phyloP scores from a whole-genome alignment of 2,888 invertebrate species.

The Melolontha melolontha region DNA sequence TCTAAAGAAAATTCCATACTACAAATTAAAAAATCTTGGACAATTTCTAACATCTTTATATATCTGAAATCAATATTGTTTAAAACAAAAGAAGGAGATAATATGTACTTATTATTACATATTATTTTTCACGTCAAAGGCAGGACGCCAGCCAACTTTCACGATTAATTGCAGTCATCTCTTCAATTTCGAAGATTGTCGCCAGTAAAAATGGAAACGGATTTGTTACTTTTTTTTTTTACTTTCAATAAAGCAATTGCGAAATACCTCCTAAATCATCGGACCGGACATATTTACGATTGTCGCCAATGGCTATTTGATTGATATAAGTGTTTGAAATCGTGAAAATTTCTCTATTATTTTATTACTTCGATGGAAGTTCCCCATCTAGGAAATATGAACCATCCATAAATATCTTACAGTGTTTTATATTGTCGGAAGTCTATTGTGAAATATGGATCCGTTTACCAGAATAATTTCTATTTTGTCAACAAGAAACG shows the following conservation, averaged over 20 bases:
- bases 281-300: conserved; percentile 51
- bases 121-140: conserved; percentile 5
- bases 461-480: conserved; percentile 4
- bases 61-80: not conserved
- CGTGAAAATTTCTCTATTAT: conserved; percentile 41
- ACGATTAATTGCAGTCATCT: conserved; percentile 27
- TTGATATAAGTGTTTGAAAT: conserved; percentile 40
- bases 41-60: no score
- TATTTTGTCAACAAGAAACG: not conserved
- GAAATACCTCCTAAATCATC: conserved; percentile 53
- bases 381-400: conserved; percentile 27
- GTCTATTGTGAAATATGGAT: conserved; percentile 18
- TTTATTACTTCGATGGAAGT: conserved; percentile 40
- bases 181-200: conserved; percentile 47
- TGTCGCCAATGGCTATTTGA: conserved; percentile 42
- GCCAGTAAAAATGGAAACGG: conserved; percentile 44
- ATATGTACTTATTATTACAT: not conserved
- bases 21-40: no score
- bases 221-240: conserved; percentile 56
- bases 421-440: conserved; percentile 26
- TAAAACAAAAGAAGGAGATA: no score
- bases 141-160: conserved; percentile 24
- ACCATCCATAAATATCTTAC: conserved; percentile 27
- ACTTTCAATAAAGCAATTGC: conserved; percentile 58
- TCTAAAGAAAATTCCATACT: no score